Conservation (phyloP, 64 coral and sea anemone genomes). For the Dendronephthya gigantea region DNA sequence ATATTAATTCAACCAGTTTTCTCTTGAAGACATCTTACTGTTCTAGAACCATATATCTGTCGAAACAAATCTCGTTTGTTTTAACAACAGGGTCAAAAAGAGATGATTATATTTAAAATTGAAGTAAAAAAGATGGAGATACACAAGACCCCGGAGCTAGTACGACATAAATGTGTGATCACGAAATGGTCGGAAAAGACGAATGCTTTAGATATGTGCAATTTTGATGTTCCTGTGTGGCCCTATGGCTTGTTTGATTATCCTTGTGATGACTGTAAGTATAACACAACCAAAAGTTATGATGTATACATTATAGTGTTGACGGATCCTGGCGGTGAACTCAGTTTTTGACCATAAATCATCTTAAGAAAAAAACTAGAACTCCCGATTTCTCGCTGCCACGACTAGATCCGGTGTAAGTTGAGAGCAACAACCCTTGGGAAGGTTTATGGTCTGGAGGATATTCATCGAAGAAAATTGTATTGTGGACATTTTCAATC, state of each 20-base stretch:
- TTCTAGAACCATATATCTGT: too few relatives aligned
- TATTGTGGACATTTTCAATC: too few relatives aligned
- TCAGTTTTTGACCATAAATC: too few relatives aligned
- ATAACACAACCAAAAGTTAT: neutral
- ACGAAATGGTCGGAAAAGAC: neutral
- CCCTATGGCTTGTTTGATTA: conserved; percentile 15
- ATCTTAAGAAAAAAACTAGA: too few relatives aligned
- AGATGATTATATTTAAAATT: neutral
- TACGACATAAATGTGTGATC: neutral
- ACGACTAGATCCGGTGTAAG: too few relatives aligned
- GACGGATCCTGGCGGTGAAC: too few relatives aligned
- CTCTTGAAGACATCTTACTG: neutral
- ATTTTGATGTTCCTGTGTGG: neutral
- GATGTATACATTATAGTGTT: too few relatives aligned
- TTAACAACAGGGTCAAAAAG: neutral
- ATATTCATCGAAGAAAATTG: too few relatives aligned
- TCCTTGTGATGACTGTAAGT: conserved; percentile 11
- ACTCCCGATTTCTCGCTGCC: too few relatives aligned
- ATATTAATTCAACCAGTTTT: neutral
- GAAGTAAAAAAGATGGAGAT: neutral
- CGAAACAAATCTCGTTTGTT: neutral
- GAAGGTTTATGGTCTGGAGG: too few relatives aligned
- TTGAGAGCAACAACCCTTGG: too few relatives aligned
- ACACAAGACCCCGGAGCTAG: neutral
- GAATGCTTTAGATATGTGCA: neutral